Evolutionary conservation across 2,888 invertebrate genomes (phyloP), one percentile per base, ranked within the genome.

Genomic region (Nemurella pictetii): DNA sequence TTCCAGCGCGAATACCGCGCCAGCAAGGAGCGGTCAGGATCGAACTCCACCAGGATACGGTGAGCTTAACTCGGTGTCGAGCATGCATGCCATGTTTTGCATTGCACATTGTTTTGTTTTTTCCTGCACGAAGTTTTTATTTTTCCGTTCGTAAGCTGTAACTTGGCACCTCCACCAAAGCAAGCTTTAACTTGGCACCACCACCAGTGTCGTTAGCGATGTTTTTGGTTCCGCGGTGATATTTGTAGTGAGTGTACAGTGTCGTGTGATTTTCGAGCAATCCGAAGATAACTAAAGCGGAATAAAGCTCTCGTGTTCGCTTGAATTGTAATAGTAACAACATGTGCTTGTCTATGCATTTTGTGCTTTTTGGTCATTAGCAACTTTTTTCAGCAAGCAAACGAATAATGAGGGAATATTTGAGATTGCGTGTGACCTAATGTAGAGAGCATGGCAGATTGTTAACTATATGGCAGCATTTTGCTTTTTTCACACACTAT

Each of bases 31-130:
- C 88, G 93, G 90, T 90, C 91, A 55, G 90, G 80, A 27, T 80
- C 90, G 85, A 90, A 92, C 28, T 95, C 95, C 87, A 95, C 95
- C 88, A 93, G 95, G 90, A 94, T 95, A 91, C 93, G 95, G 95
- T 95, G 89, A 88, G 87, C 83, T n/a, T n/a, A 32, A 75, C 27
- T 20, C 9, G 15, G 55, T 55, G 9, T 5, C 55, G 20, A 7
- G 1, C 55, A 9, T 32, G 32, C 32, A 9, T 3, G 32, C 32
- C 9, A 3, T 32, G 32, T 9, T 32, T 32, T 3, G 32, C 32
- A 32, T 5, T 32, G 4, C 3, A 32, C 32, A 5, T 9, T 32
- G 32, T 9, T 12, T 55, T 55, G 9, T 20, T 20, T 3, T 15
- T 55, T 55, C 12, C 1, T 12, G 20, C 9, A 55, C 55, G 15